Evolutionary conservation across 2,113 vertebrate genomes (phyloP).

Genomic region (Periophthalmodon schlosseri): DNA sequence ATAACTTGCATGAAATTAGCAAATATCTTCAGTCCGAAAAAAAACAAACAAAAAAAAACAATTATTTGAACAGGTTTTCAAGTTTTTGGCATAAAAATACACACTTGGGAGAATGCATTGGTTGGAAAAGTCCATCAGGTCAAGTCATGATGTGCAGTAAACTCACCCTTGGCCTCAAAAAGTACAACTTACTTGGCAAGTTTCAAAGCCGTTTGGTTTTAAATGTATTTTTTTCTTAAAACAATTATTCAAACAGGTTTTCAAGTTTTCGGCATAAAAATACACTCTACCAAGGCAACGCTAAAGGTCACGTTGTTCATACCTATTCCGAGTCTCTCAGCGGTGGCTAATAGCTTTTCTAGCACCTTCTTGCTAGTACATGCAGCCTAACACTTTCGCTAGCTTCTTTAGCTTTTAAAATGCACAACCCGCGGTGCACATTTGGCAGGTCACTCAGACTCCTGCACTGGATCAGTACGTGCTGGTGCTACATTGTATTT

Average conservation of each 20-base stretch:
- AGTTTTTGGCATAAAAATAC: too few species aligned
- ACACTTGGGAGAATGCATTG: background rate
- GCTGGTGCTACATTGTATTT: constrained; percentile 21
- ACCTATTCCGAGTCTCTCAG: constrained; percentile 19
- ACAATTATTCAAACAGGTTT: too few species aligned
- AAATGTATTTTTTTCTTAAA: background rate
- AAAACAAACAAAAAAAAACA: too few species aligned
- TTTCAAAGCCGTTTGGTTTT: background rate
- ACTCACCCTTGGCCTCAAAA: background rate
- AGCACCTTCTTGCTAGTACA: constrained; percentile 38
- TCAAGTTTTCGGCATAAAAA: background rate
- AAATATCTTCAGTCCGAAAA: too few species aligned
- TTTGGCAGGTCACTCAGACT: constrained; percentile 7
- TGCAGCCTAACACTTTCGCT: constrained; percentile 15
- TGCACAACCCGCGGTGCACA: constrained; percentile 24
- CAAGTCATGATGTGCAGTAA: background rate
- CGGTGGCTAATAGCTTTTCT: constrained; percentile 34
- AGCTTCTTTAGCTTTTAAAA: constrained; percentile 13
- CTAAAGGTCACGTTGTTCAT: constrained; percentile 41
- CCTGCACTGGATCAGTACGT: constrained; percentile 9
- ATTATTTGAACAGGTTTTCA: too few species aligned
- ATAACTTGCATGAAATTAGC: too few species aligned
- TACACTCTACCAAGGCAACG: constrained; percentile 23
- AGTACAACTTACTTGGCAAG: background rate
- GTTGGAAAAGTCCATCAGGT: background rate